Conservation (phyloP, 2,113 vertebrate genomes). For the Bucco capensis region DNA sequence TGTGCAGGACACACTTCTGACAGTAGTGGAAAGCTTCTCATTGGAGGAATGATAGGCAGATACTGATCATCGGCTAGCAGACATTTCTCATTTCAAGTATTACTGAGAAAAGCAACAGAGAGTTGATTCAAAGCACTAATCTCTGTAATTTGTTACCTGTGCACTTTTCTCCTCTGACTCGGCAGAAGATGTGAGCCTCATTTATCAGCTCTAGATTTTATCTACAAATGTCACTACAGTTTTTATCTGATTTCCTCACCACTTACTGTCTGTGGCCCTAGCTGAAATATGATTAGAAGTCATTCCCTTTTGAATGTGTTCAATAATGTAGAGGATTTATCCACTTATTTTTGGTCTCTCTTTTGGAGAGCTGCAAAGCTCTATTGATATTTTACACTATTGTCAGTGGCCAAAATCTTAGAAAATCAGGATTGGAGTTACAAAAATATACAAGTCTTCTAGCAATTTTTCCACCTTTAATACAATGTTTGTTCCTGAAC, state of each 20-base stretch:
- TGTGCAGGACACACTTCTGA: background rate
- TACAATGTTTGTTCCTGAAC: background rate
- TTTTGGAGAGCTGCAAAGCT: background rate
- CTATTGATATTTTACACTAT: background rate
- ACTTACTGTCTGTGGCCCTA: background rate
- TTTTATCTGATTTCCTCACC: background rate
- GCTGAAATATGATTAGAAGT: background rate
- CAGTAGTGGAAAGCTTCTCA: background rate
- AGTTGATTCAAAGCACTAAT: background rate
- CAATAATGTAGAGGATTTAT: background rate
- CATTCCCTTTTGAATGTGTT: background rate
- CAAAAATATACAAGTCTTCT: background rate
- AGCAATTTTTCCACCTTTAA: background rate
- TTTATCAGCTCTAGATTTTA: background rate
- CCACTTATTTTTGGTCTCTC: background rate
- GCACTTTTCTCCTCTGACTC: background rate
- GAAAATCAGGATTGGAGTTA: background rate
- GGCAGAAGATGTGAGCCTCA: background rate
- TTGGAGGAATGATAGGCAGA: background rate
- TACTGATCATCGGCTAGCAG: background rate
- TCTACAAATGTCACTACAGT: background rate
- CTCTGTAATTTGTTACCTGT: background rate
- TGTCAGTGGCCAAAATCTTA: background rate
- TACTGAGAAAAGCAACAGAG: background rate
- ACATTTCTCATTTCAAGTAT: background rate